These are phyloP conservation scores for Aulostomus chinensis DNA, from an alignment of 2,797 vertebrate species.

Conservation along the genomic window DNA sequence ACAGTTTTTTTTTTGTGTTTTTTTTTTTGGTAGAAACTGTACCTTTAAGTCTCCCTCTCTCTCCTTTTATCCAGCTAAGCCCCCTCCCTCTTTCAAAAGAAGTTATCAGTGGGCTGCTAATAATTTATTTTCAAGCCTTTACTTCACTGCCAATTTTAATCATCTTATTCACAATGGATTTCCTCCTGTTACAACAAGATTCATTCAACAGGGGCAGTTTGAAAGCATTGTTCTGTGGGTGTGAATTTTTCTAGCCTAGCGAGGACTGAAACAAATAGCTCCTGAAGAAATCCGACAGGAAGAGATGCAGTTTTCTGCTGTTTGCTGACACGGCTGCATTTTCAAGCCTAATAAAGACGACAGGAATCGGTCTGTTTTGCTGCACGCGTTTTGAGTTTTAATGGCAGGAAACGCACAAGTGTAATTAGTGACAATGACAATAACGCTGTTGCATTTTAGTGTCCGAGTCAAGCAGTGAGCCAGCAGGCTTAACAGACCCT, in stretches of 20 bases:
- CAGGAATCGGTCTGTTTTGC: neutral
- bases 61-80: slow-evolving; percentile 6
- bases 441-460: neutral
- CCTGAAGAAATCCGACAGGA: slow-evolving; percentile 2
- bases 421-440: neutral
- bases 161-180: slow-evolving; percentile 23
- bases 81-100: too few relatives aligned
- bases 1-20: too few relatives aligned
- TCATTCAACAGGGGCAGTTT: slow-evolving; percentile 21
- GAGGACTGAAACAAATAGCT: slow-evolving; percentile 18
- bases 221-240: slow-evolving; percentile 11
- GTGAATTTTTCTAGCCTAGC: slow-evolving; percentile 33
- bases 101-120: slow-evolving; percentile 14
- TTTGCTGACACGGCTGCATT: too few relatives aligned
- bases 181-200: slow-evolving; percentile 10
- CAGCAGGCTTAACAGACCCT: neutral
- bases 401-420: neutral
- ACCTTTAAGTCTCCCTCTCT: neutral
- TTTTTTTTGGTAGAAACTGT: neutral
- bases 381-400: neutral
- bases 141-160: slow-evolving; percentile 26
- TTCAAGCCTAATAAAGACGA: too few relatives aligned
- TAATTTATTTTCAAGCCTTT: slow-evolving; percentile 13
- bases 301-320: slow-evolving; percentile 3
- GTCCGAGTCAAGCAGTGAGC: neutral